Evolutionary conservation across 1,140 invertebrate species (phyloP).

Genomic region (Penaeus indicus): DNA sequence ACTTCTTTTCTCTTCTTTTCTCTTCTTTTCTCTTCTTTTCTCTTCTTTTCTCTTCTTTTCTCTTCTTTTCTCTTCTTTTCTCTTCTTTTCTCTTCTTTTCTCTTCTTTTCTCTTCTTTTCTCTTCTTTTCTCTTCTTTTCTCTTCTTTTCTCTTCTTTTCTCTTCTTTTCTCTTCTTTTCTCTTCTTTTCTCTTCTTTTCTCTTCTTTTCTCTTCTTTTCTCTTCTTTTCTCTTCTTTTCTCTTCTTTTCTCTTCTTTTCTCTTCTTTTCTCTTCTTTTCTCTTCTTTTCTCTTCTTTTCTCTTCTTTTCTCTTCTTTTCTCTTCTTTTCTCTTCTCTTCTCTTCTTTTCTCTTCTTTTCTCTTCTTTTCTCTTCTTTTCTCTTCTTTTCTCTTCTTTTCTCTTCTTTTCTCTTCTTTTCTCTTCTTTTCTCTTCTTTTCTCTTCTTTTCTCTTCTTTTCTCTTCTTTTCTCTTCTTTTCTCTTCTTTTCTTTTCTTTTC

Average conservation of each 20-base stretch:
- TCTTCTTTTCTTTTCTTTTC: neutral
- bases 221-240: no score
- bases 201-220: no score
- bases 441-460: no score
- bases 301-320: neutral
- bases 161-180: neutral
- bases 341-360: no score
- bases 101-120: neutral
- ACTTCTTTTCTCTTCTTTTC: neutral
- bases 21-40: neutral
- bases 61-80: neutral
- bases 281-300: neutral
- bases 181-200: neutral
- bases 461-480: no score
- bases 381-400: no score
- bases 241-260: neutral
- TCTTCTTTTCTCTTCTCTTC: neutral
- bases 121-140: neutral
- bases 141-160: neutral
- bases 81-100: neutral
- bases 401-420: no score
- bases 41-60: neutral
- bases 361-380: no score
- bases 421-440: no score
- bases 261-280: neutral